A percentile compares a stretch with the other conserved stretches of the same genome.
Conservation (phyloP, 2,797 vertebrate species). For the Enteromius unitaeniatus region DNA sequence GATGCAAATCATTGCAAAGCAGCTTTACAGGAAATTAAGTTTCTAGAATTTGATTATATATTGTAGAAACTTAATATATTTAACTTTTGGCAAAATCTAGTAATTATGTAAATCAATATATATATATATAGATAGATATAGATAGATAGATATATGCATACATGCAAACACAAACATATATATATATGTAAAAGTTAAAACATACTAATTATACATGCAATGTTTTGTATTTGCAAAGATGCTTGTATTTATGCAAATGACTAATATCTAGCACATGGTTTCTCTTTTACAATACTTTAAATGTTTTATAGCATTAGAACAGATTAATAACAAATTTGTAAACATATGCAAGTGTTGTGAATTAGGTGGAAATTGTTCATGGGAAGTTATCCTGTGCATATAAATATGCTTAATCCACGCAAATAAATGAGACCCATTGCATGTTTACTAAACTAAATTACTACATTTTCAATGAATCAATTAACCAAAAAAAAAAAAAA, state of each 20-base stretch:
- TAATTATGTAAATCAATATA: too few relatives aligned
- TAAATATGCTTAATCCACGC: not conserved
- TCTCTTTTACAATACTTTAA: not conserved
- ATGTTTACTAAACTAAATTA: too few relatives aligned
- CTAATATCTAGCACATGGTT: not conserved
- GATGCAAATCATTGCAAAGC: too few relatives aligned
- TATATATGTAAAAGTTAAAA: too few relatives aligned
- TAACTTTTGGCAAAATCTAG: too few relatives aligned
- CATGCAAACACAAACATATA: too few relatives aligned
- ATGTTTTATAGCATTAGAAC: not conserved
- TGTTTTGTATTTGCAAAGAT: not conserved
- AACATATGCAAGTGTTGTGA: not conserved
- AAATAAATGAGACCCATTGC: not conserved
- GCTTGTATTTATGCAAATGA: not conserved
- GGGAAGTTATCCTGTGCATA: not conserved
- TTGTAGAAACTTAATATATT: too few relatives aligned
- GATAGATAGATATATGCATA: too few relatives aligned
- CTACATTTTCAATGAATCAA: not conserved
- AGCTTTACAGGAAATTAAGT: too few relatives aligned
- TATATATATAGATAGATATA: too few relatives aligned
- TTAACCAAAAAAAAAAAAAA: not conserved
- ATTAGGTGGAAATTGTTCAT: not conserved
- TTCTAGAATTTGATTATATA: too few relatives aligned
- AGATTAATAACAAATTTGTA: not conserved
- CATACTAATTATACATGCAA: too few relatives aligned